These are phyloP conservation scores for Vanessa cardui DNA, from an alignment of 2,888 invertebrate species.

Conservation along the genomic window DNA sequence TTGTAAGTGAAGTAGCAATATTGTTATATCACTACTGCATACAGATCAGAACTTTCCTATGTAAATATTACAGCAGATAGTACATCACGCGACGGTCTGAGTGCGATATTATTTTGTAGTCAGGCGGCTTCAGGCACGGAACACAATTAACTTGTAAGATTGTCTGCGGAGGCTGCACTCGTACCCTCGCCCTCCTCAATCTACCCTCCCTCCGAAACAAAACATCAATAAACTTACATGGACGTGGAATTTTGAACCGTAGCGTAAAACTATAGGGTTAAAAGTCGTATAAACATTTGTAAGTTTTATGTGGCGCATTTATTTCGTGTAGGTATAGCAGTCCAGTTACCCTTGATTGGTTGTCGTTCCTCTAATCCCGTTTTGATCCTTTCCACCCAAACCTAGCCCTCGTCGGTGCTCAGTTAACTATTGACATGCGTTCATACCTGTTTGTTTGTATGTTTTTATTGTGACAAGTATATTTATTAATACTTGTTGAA, in stretches of 20 bases:
- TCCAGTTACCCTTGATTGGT: constrained; percentile 87
- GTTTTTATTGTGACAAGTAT: constrained; percentile 28
- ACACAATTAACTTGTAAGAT: constrained; percentile 84
- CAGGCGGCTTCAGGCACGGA: constrained; percentile 77
- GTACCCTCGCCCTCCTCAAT: constrained; percentile 75
- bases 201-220: constrained; percentile 81
- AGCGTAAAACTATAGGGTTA: constrained; percentile 46
- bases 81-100: constrained; percentile 49
- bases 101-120: constrained; percentile 79
- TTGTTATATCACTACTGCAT: background rate
- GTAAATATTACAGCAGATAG: constrained; percentile 32
- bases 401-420: constrained; percentile 78
- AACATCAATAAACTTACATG: constrained; percentile 78
- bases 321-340: constrained; percentile 82
- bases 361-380: constrained; percentile 87
- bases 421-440: constrained; percentile 80
- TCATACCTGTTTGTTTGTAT: constrained; percentile 65
- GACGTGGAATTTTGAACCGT: constrained; percentile 50
- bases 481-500: constrained; percentile 17
- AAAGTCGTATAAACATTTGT: constrained; percentile 48
- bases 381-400: constrained; percentile 86
- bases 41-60: constrained; percentile 8
- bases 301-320: constrained; percentile 82
- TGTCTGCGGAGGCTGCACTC: constrained; percentile 81
- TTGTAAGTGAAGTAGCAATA: background rate